phyloP scores from a whole-genome alignment of 2,797 vertebrate species.

The Halcyon leucocephala region DNA sequence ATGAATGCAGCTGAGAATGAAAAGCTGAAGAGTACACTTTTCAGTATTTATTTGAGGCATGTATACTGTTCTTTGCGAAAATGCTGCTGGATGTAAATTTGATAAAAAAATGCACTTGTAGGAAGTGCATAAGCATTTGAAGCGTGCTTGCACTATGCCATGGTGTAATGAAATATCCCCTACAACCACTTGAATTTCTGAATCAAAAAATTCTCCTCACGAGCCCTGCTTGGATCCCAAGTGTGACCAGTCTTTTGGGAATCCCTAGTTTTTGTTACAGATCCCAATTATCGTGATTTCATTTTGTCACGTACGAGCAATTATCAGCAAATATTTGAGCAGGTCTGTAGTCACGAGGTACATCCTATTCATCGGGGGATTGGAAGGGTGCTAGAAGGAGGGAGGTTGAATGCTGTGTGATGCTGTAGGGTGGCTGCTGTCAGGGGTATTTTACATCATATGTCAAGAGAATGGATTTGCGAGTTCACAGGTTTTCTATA shows the following conservation, averaged over 20 bases:
- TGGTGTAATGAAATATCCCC: background rate
- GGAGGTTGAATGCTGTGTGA: background rate
- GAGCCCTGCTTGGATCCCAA: too few relatives aligned
- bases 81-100: background rate
- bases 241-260: background rate
- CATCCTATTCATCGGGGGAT: rapidly evolving
- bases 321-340: background rate
- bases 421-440: background rate
- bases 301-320: background rate
- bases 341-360: background rate
- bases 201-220: background rate
- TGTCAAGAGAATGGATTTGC: background rate
- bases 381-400: background rate
- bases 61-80: background rate
- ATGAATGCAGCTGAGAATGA: background rate
- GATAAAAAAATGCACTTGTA: background rate
- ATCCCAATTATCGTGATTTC: background rate
- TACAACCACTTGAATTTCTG: background rate
- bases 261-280: background rate
- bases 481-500: background rate
- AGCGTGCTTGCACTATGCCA: rapidly evolving
- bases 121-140: background rate
- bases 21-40: background rate
- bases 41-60: background rate
- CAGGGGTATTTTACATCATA: background rate